phyloP scores from a whole-genome alignment of 2,888 invertebrate species.

The Psococerastis gibbosa region DNA sequence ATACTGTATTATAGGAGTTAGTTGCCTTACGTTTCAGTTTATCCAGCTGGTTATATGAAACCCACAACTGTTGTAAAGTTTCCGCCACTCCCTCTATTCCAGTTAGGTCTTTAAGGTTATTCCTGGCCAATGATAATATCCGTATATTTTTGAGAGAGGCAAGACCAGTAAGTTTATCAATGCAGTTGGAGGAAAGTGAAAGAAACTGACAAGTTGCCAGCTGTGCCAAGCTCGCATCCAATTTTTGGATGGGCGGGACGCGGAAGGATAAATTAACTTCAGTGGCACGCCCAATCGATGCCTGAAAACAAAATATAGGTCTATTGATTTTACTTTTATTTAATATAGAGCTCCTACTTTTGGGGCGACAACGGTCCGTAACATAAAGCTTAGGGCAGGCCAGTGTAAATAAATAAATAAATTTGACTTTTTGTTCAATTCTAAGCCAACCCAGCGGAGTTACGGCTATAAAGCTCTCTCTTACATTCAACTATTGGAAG shows the following conservation, averaged over 20 bases:
- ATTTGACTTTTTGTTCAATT: too few relatives aligned
- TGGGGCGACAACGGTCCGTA: too few relatives aligned
- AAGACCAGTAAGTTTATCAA: constrained; percentile 76
- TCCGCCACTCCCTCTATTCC: constrained; percentile 80
- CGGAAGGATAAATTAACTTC: not conserved
- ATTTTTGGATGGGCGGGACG: not conserved
- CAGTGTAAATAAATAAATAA: too few relatives aligned
- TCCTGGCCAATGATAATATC: constrained; percentile 69
- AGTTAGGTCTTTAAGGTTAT: constrained; percentile 74
- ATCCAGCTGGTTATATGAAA: constrained; percentile 84
- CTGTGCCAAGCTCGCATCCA: not conserved
- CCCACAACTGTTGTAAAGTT: constrained; percentile 80
- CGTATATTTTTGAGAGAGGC: constrained; percentile 64
- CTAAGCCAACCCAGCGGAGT: too few relatives aligned
- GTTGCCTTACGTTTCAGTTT: constrained; percentile 70
- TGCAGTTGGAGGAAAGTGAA: constrained; percentile 63
- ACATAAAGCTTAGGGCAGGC: too few relatives aligned
- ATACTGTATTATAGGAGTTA: too few relatives aligned
- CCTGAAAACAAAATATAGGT: not conserved
- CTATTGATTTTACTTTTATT: too few relatives aligned
- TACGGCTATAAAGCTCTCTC: too few relatives aligned
- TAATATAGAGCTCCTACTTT: too few relatives aligned
- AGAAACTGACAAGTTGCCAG: not conserved
- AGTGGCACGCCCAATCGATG: not conserved
- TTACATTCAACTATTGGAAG: too few relatives aligned